A percentile compares a stretch with the other conserved stretches of the same genome.
phyloP scores from a whole-genome alignment of 2,113 vertebrate species.

The Gallinago undulata region DNA sequence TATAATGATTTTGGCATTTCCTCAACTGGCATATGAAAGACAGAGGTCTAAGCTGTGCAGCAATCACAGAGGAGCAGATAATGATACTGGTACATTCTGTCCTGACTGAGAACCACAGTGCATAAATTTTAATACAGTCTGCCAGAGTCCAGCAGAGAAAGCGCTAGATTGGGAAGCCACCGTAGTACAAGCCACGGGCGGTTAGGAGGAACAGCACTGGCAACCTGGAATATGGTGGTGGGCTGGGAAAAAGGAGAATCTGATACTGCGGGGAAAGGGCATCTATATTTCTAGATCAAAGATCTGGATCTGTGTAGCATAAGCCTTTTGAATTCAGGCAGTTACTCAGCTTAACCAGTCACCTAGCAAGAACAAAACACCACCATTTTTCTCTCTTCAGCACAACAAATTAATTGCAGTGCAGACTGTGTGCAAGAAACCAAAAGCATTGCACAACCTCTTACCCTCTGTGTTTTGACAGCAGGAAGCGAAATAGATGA shows the following conservation, averaged over 20 bases:
- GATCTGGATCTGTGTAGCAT: background rate
- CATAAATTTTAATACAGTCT: conserved; percentile 46
- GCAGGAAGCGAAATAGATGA: conserved; percentile 67
- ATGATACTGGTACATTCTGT: conserved; percentile 41
- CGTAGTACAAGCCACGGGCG: background rate
- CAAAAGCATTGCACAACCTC: background rate
- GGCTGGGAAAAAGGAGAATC: background rate
- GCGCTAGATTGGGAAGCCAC: background rate
- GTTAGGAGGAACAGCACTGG: background rate
- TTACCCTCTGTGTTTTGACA: background rate
- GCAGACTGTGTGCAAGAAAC: background rate
- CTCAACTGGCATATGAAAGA: background rate
- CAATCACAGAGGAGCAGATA: background rate
- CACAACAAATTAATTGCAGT: background rate
- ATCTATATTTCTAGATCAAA: background rate
- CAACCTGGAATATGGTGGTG: background rate
- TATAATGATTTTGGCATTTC: conserved; percentile 25
- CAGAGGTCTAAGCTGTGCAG: background rate
- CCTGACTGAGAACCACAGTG: conserved; percentile 2
- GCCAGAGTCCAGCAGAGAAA: conserved; percentile 6
- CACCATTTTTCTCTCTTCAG: background rate
- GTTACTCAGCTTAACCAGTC: background rate
- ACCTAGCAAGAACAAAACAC: background rate
- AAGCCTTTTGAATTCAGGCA: background rate
- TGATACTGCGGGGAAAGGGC: background rate